Evolutionary conservation across 2,113 vertebrate genomes (phyloP).

Genomic region (Nothobranchius kuhntae): DNA sequence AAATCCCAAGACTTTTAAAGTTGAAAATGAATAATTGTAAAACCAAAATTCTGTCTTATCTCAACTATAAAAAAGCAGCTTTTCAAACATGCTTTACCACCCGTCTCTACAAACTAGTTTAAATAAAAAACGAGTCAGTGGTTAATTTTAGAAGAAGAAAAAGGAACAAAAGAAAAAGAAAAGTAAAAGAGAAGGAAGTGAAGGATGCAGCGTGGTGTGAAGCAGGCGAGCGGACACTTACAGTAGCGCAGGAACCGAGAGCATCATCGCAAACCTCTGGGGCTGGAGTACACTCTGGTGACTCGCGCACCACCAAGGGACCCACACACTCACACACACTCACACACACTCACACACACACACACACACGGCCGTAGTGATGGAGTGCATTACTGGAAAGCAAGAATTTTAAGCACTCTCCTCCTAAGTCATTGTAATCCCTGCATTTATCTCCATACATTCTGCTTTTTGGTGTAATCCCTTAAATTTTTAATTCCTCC

Average conservation of each 20-base stretch:
- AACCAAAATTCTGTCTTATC: too few relatives aligned
- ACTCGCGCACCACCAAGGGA: constrained; percentile 32
- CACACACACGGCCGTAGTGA: constrained; percentile 52
- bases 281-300: constrained; percentile 57
- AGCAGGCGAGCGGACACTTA: constrained; percentile 60
- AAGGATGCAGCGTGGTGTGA: constrained; percentile 4
- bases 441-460: constrained; percentile 81
- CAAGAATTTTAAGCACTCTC: constrained; percentile 78
- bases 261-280: constrained; percentile 60
- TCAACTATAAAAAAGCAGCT: too few relatives aligned
- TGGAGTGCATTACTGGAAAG: constrained; percentile 82
- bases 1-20: too few relatives aligned
- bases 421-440: constrained; percentile 84
- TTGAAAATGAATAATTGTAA: too few relatives aligned
- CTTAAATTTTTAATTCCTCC: constrained; percentile 81
- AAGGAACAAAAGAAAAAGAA: constrained; percentile 9
- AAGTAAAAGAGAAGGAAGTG: constrained; percentile 17
- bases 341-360: background rate
- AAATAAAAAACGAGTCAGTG: constrained; percentile 11
- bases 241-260: constrained; percentile 63
- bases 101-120: constrained; percentile 1
- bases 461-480: constrained; percentile 82
- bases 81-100: constrained; percentile 23
- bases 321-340: background rate
- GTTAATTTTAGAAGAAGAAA: constrained; percentile 12